Conservation (phyloP, 1,140 invertebrate genomes). For the Lamellibrachia luymesi region DNA sequence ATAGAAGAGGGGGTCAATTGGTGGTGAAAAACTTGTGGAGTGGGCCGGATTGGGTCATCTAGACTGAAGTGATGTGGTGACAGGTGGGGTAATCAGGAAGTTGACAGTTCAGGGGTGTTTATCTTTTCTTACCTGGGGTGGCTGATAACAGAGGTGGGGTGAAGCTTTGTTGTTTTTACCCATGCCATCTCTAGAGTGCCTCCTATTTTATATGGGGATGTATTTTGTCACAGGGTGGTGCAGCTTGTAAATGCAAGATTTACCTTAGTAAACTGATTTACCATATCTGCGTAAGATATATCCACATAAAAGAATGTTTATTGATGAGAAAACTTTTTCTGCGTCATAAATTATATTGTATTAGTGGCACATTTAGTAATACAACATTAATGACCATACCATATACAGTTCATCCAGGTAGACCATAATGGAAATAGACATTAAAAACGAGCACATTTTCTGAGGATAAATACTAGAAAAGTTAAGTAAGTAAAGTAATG, state of each 20-base stretch:
- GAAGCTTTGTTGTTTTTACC: not conserved
- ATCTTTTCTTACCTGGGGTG: not conserved
- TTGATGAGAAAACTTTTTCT: not conserved
- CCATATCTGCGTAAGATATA: not conserved
- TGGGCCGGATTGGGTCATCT: not conserved
- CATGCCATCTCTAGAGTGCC: not conserved
- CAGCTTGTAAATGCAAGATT: too few species aligned
- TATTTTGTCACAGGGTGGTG: not conserved
- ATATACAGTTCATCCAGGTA: not conserved
- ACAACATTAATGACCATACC: not conserved
- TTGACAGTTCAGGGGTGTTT: not conserved
- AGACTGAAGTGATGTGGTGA: not conserved
- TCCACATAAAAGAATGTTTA: not conserved
- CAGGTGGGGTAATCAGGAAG: not conserved
- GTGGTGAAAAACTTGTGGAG: not conserved
- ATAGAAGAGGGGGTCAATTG: not conserved
- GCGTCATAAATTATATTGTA: not conserved
- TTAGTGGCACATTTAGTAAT: not conserved
- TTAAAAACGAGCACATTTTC: not conserved
- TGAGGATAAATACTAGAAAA: too few species aligned
- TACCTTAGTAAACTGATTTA: too few species aligned
- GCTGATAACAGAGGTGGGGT: not conserved
- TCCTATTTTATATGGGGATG: not conserved
- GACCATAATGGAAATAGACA: not conserved
- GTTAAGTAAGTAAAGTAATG: too few species aligned